A percentile compares a stretch with the other conserved stretches of the same genome.
Evolutionary conservation across 2,888 invertebrate genomes (phyloP).

Genomic region (Ferrisia virgata): DNA sequence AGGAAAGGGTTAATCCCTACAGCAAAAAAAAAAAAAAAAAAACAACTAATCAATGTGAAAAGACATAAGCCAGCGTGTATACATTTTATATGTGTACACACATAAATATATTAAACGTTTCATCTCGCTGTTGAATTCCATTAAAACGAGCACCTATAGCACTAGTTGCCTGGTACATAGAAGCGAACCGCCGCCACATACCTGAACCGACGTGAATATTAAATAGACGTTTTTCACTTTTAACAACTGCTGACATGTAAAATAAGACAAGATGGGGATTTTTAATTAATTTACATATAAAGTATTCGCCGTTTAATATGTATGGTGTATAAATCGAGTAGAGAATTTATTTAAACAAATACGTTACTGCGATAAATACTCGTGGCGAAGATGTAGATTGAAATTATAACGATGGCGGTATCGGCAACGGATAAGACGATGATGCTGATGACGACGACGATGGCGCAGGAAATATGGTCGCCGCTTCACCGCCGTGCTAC

Average conservation of each 20-base stretch:
- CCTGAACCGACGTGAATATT: neutral
- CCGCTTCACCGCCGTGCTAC: neutral
- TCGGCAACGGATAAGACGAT: no score
- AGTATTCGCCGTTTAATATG: neutral
- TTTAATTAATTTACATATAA: constrained; percentile 25
- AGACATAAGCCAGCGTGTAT: neutral
- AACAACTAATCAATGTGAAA: neutral
- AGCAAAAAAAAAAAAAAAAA: neutral
- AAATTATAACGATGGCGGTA: no score
- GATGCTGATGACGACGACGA: no score
- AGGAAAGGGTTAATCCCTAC: neutral
- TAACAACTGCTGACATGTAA: neutral
- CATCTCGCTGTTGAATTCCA: neutral
- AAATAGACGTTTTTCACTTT: constrained; percentile 10
- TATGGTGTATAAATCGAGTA: neutral
- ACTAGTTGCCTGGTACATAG: neutral
- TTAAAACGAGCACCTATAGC: neutral
- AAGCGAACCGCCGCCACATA: neutral
- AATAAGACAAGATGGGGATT: neutral
- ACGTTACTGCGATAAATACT: neutral
- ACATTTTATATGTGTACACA: neutral
- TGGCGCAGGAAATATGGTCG: neutral
- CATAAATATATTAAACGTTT: neutral
- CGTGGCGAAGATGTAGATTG: neutral
- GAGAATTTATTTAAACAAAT: neutral